These are phyloP conservation scores for Lucilia cuprina DNA, from an alignment of 1,140 invertebrate genomes.

Conservation along the genomic window DNA sequence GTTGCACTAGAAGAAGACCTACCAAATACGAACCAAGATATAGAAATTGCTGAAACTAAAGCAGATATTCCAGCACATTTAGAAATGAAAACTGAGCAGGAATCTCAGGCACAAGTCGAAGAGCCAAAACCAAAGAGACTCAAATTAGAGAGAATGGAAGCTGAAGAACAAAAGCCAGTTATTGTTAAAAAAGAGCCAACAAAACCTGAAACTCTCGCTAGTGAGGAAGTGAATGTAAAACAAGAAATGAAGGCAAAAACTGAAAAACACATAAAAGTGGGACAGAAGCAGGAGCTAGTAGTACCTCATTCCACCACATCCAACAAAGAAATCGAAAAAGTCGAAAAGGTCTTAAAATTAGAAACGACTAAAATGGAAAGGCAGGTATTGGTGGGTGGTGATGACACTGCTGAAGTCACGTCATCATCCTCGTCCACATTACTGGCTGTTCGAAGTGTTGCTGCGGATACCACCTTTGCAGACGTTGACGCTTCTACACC, in stretches of 20 bases:
- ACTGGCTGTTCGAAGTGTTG: background rate
- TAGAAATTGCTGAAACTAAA: background rate
- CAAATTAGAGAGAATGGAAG: background rate
- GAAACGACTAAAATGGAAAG: background rate
- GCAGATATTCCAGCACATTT: background rate
- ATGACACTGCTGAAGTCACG: background rate
- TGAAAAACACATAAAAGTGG: background rate
- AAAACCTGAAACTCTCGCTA: background rate
- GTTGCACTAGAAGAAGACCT: conserved; percentile 50
- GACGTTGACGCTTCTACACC: background rate
- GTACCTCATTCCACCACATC: background rate
- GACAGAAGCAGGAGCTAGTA: background rate
- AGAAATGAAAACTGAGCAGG: background rate
- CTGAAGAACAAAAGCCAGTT: background rate
- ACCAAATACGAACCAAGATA: background rate
- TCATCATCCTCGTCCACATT: background rate
- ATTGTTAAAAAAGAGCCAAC: background rate
- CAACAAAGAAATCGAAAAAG: background rate
- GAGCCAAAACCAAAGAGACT: background rate
- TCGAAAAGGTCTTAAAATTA: background rate
- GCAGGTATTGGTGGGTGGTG: background rate
- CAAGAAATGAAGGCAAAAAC: background rate
- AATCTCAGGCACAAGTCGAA: background rate
- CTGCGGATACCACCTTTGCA: background rate
- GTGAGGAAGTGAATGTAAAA: background rate